Conservation (phyloP, 1,140 invertebrate species). For the Caenorhabditis remanei region DNA sequence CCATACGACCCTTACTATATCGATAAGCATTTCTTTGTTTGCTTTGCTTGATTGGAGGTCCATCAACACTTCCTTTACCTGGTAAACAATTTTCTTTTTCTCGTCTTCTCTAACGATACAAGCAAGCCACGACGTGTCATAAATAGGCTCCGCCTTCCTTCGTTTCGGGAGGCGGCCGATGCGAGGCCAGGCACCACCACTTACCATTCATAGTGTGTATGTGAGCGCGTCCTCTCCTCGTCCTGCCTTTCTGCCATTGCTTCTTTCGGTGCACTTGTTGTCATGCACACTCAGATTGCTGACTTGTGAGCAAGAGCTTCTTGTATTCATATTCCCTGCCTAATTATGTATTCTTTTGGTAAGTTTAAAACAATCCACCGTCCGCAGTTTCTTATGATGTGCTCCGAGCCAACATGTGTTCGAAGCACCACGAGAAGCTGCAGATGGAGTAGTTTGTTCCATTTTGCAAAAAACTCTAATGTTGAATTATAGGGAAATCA, state of each 20-base stretch:
- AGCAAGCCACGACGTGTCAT: conserved; percentile 49
- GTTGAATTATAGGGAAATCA: too few species aligned
- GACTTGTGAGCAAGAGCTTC: neutral
- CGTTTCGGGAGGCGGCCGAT: conserved; percentile 54
- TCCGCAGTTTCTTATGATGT: conserved; percentile 34
- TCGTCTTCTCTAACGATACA: conserved; percentile 33
- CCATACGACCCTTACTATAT: neutral
- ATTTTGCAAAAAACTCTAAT: neutral
- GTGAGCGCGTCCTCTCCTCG: conserved; percentile 27
- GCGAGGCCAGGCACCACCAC: conserved; percentile 52
- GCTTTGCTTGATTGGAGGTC: neutral
- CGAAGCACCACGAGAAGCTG: conserved; percentile 54
- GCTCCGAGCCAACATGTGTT: conserved; percentile 14
- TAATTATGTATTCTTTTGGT: neutral
- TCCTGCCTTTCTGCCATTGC: conserved; percentile 23
- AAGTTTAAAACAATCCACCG: neutral
- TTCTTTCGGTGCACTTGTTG: neutral
- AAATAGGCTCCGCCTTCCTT: conserved; percentile 37
- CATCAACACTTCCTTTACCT: conserved; percentile 1
- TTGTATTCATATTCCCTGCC: neutral
- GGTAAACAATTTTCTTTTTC: conserved; percentile 19
- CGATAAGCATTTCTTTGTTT: neutral
- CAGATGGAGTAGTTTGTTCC: neutral
- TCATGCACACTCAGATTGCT: conserved; percentile 10
- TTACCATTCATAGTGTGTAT: conserved; percentile 51